Percentiles rank a stretch among this genome's conserved stretches.
Evolutionary conservation across 2,113 vertebrate genomes (phyloP).

Genomic region (Megaptera novaeangliae): DNA sequence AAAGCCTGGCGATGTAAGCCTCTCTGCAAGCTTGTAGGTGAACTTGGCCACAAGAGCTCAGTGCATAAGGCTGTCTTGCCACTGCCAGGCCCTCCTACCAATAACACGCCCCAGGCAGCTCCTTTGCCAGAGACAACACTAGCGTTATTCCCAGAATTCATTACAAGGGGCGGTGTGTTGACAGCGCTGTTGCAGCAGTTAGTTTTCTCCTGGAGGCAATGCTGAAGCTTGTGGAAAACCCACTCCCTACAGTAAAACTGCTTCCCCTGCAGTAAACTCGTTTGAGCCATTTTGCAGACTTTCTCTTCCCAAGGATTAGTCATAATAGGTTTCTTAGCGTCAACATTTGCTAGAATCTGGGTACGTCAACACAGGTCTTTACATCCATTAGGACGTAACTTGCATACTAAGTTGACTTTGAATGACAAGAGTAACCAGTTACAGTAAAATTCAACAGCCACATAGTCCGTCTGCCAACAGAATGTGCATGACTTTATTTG

Average conservation of each 20-base stretch:
- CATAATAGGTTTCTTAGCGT: slow-evolving; percentile 79
- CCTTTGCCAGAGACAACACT: slow-evolving; percentile 83
- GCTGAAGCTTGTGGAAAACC: slow-evolving; percentile 99
- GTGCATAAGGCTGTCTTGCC: slow-evolving; percentile 96
- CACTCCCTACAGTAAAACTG: slow-evolving; percentile 98
- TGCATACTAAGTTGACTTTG: slow-evolving; percentile 3
- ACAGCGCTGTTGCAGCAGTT: slow-evolving; percentile 82
- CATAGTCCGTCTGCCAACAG: slow-evolving; percentile 11
- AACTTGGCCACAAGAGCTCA: slow-evolving; percentile 95
- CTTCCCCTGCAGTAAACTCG: slow-evolving; percentile 97
- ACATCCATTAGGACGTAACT: slow-evolving; percentile 29
- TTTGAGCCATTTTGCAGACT: slow-evolving; percentile 93
- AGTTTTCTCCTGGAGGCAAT: slow-evolving; percentile 97
- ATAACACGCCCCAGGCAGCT: slow-evolving; percentile 92
- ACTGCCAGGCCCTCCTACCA: slow-evolving; percentile 95
- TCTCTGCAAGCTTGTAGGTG: slow-evolving; percentile 86
- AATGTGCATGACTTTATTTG: slow-evolving; percentile 67
- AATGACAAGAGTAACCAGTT: slow-evolving; percentile 23
- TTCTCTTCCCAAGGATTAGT: slow-evolving; percentile 80
- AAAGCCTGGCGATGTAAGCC: slow-evolving; percentile 90
- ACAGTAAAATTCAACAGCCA: slow-evolving; percentile 44
- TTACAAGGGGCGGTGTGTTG: slow-evolving; percentile 79
- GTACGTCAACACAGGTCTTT: background rate
- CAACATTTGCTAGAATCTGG: slow-evolving; percentile 32
- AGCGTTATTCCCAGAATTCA: slow-evolving; percentile 80